Evolutionary conservation across 2,797 vertebrate species (phyloP), one percentile per base, ranked within the genome.

Genomic region (Australoheros facetus): DNA sequence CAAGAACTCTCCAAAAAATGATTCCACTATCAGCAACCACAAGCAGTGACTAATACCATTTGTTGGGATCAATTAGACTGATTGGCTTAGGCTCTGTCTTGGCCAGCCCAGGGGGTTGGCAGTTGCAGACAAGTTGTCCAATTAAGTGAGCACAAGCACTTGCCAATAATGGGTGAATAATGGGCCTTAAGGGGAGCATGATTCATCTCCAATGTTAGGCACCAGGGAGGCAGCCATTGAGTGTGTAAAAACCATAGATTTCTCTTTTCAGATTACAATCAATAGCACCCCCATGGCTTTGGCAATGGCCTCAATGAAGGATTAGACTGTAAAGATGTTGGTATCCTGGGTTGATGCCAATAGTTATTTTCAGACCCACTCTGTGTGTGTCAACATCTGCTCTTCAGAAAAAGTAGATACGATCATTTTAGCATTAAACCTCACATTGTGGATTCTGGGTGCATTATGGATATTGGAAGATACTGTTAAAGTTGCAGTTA

Each of bases 151-250:
- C 89, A 89, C 90, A 87, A 92, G 90, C 80, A 88, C 81, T 92
- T 93, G 93, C 92, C 94, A 95, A 95, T 95, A 95, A 94, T 87
- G 87, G 84, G 91, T 95, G 93, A 95, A 94, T 94, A 93, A 94
- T 93, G 91, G 89, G 87, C 89, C 91, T 93, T 92, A 90, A 87
- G 88, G 86, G 92, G 88, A 77, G 79, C 23, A 82, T 83, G 90
- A 93, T 92, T 92, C 92, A 93, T 95, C 92, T 88, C 85, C 83
- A 86, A 84, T 83, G 89, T 90, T 87, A 81, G 87, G 86, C 88
- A 87, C 86, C 64, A 55, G 83, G 84, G 88, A 91, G 77, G 79
- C 77, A 76, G 80, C 84, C 84, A 89, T 85, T 82, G 85, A 90
- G 82, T 88, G 82, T 87, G 88, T 90, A 87, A 92, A 90, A 93